These are phyloP conservation scores for Megaleporinus macrocephalus DNA, from an alignment of 2,113 vertebrate genomes.

Conservation along the genomic window DNA sequence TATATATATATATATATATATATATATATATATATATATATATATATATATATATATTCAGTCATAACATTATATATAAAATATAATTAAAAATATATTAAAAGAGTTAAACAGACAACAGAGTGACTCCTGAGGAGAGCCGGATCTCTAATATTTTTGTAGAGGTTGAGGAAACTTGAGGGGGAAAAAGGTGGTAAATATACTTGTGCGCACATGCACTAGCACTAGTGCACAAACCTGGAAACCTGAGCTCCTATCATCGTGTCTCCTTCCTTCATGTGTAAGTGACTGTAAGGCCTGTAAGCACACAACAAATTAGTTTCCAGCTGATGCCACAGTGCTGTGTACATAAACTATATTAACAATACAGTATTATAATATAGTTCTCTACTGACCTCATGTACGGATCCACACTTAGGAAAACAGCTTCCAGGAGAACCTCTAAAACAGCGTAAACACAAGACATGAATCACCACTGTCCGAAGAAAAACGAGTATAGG, in stretches of 20 bases:
- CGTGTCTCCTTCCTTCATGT: constrained; percentile 76
- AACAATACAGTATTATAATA: neutral
- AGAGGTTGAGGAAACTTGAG: neutral
- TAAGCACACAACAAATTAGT: neutral
- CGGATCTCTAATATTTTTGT: neutral
- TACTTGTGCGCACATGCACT: neutral
- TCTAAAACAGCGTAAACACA: constrained; percentile 68
- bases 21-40: too few relatives aligned
- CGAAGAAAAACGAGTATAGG: too few relatives aligned
- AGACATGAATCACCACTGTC: too few relatives aligned
- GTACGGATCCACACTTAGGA: constrained; percentile 83
- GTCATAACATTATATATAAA: too few relatives aligned
- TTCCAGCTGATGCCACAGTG: neutral
- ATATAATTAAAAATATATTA: too few relatives aligned
- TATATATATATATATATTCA: too few relatives aligned
- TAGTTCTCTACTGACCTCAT: constrained; percentile 76
- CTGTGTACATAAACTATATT: neutral
- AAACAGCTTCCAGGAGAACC: constrained; percentile 80
- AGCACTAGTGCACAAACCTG: constrained; percentile 55
- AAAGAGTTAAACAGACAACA: too few relatives aligned
- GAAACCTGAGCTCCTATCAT: constrained; percentile 81
- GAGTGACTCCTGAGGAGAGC: too few relatives aligned
- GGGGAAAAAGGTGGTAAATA: too few relatives aligned
- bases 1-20: too few relatives aligned
- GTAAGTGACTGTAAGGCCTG: constrained; percentile 61